These are phyloP conservation scores for Dasysyrphus albostriatus DNA, from an alignment of 2,888 invertebrate genomes.

Conservation along the genomic window DNA sequence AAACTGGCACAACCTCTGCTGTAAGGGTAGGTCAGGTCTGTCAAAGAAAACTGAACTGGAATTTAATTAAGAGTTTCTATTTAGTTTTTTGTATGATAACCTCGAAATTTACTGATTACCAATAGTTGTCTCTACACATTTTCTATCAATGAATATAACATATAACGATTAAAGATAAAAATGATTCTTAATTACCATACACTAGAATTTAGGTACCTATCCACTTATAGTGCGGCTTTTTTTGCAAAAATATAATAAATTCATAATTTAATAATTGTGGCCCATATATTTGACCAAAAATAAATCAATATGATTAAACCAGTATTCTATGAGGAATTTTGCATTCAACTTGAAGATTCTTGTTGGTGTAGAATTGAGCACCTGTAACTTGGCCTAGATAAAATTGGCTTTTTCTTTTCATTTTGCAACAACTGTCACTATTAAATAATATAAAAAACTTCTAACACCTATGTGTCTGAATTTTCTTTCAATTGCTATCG, in stretches of 20 bases:
- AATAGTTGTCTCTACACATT: neutral
- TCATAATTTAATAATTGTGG: neutral
- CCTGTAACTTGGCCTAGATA: conserved; percentile 5
- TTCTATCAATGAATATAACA: neutral
- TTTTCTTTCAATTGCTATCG: conserved; percentile 1
- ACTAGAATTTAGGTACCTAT: too few species aligned
- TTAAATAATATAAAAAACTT: conserved; percentile 39
- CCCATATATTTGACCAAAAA: conserved; percentile 3
- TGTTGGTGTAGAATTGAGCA: neutral
- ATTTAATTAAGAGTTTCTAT: neutral
- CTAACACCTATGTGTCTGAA: neutral
- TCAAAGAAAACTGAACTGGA: neutral
- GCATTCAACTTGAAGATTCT: neutral
- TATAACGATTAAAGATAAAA: neutral
- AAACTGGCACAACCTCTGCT: too few species aligned
- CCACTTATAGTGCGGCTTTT: too few species aligned
- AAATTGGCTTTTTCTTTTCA: conserved; percentile 1
- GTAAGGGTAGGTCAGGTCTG: neutral
- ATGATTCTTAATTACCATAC: too few species aligned
- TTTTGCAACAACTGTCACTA: conserved; percentile 15
- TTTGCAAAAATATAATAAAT: neutral
- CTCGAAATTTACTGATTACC: neutral
- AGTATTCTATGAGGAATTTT: neutral
- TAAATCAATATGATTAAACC: conserved; percentile 38
- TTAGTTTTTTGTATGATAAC: neutral